Evolutionary conservation across 2,797 vertebrate genomes (phyloP), one percentile per base, ranked within the genome.

Genomic region (Muraenolepis orangiensis): DNA sequence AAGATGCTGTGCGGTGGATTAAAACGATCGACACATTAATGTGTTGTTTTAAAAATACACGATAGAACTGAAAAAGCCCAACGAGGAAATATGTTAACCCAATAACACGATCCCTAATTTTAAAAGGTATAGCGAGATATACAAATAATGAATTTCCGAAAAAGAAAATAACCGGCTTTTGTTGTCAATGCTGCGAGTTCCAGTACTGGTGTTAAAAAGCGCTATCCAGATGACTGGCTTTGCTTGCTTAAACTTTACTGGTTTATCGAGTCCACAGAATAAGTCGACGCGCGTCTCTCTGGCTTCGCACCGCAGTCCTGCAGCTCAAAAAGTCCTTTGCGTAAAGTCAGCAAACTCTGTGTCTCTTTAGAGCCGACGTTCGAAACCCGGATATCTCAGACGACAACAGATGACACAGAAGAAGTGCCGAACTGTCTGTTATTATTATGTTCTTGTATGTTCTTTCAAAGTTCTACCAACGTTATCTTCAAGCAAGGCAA

Each of bases 161-260:
- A 61, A 72, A 61, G 42, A 66, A 6, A 51, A 66, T 46, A 71
- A 31, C 75, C 66, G 72, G 34, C 78, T 16, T n/a, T 16, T 66
- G 28, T 32, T 20, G 73, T 57, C 79, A 74, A 66, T 72, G 51
- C 20, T 23, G 51, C 51, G 75, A 90, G 91, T 86, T 90, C 89
- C 90, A 90, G 78, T 61, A 67, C 79, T 67, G 76, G 61, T 71
- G 74, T 34, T 51, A 51, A 51, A 61, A 76, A 76, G n/a, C 20
- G 69, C 77, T 77, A 67, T 85, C 82, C 84, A 76, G 72, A 34
- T 72, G 72, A 73, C 76, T 80, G 72, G 16, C 64, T 76, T n/a
- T 66, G 71, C 67, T 76, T 70, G 31, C 26, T 11, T 76, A 38
- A 80, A 82, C 26, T 76, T 79, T 72, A 28, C 75, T 61, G 16